A percentile compares a stretch with the other conserved stretches of the same genome.
Conservation (phyloP, 2,113 vertebrate species). For the Nerophis ophidion region DNA sequence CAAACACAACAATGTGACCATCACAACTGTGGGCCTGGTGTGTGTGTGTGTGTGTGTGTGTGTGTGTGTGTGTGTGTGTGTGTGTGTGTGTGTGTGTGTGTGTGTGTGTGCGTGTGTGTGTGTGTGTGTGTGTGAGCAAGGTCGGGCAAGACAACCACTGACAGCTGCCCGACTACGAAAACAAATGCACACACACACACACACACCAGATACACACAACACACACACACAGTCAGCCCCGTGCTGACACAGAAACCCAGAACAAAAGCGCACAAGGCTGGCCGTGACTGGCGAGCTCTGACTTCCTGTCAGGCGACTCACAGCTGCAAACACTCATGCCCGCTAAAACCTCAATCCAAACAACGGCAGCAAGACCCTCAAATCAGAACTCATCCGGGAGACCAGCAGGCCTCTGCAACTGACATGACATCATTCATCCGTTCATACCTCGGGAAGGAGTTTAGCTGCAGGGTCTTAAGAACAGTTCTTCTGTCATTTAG, state of each 20-base stretch:
- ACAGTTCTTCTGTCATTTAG: too few species aligned
- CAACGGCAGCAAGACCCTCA: neutral
- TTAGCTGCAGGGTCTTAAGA: too few species aligned
- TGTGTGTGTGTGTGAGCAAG: constrained; percentile 65
- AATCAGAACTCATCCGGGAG: neutral
- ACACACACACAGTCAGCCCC: constrained; percentile 31
- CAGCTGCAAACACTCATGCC: constrained; percentile 1
- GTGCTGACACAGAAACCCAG: constrained; percentile 41
- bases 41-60: neutral
- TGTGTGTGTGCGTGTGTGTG: constrained; percentile 53
- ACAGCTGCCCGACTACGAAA: constrained; percentile 67
- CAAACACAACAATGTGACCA: constrained; percentile 29
- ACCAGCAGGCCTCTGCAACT: too few species aligned
- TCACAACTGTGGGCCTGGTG: constrained; percentile 47
- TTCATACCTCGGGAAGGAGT: too few species aligned
- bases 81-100: constrained; percentile 61
- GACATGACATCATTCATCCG: too few species aligned
- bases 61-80: constrained; percentile 53
- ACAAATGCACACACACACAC: constrained; percentile 24
- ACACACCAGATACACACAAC: neutral
- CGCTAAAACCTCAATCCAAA: too few species aligned
- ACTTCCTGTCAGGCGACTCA: constrained; percentile 53
- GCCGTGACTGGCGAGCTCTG: constrained; percentile 36
- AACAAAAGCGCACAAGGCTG: constrained; percentile 24
- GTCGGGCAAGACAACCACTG: constrained; percentile 55